These are phyloP conservation scores for Tetanocera ferruginea DNA, from an alignment of 2,888 invertebrate genomes.

Conservation along the genomic window DNA sequence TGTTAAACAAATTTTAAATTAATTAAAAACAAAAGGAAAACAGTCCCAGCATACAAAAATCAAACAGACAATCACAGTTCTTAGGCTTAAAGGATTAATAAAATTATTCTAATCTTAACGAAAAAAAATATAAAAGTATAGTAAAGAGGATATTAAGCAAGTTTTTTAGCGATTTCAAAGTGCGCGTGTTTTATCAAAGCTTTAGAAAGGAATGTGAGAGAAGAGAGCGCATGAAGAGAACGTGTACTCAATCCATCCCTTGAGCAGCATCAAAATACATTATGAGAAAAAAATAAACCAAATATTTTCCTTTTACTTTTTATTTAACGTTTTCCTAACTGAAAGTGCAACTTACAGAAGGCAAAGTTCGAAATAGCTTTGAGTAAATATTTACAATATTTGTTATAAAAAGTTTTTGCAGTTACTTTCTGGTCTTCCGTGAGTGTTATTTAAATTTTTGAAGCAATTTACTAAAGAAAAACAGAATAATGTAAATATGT, in stretches of 20 bases:
- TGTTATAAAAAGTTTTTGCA: too few relatives aligned
- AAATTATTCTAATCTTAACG: background rate
- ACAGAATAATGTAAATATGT: background rate
- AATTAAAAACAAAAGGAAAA: background rate
- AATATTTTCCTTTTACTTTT: background rate
- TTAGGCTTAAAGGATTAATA: background rate
- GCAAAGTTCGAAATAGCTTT: background rate
- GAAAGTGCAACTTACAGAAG: background rate
- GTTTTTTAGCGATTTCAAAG: background rate
- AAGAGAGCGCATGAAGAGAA: background rate
- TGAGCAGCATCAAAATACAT: slow-evolving; percentile 2
- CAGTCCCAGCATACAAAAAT: background rate
- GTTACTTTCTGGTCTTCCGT: background rate
- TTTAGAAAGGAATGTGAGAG: background rate
- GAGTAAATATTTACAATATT: background rate
- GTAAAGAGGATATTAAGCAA: background rate
- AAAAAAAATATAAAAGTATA: slow-evolving; percentile 14
- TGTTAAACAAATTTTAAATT: background rate
- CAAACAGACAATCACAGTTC: background rate
- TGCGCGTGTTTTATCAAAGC: slow-evolving; percentile 12
- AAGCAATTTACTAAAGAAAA: background rate
- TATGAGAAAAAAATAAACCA: slow-evolving; percentile 3
- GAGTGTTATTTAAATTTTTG: background rate
- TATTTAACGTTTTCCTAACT: too few relatives aligned
- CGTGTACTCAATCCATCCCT: background rate